Evolutionary conservation across 2,113 vertebrate species (phyloP), one percentile per base, ranked within the genome.

Genomic region (Perognathus longimembris): DNA sequence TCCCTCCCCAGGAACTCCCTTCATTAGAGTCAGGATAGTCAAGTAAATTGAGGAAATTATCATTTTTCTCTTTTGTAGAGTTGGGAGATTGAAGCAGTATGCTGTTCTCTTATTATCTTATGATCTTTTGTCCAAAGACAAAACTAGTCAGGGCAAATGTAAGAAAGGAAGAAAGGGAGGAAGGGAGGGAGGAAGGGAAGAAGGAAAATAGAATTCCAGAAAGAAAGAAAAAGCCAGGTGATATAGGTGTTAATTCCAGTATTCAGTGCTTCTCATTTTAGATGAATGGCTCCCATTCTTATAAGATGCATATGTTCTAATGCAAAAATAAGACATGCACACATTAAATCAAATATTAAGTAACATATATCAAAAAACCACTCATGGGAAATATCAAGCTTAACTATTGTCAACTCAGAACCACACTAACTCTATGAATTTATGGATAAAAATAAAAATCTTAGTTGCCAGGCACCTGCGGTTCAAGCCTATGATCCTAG

Each of bases 81-180:
- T 67, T 54, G 70, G 66, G 71, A 96, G 92, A 95, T 71, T 57
- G 85, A 95, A 81, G 63, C 26, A 34, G 61, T n/a, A 64, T 14
- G 15, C 5, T 76, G 36, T n/a, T 50, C 50, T 54, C 50, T 54
- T 54, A 54, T 54, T 54, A 18, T 54, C 11, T 45, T 45, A 54
- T 54, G 4, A 36, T 22, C 32, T 63, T 85, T 22, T 70, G 42
- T 91, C 57, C 74, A 40, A 79, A 90, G 70, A 73, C 61, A 77
- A 24, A 85, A 34, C 15, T 28, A 21, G 36, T 59, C 40, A 64
- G 45, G 22, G 22, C 59, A 76, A 34, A n/a, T 32, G 21, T 3
- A 42, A 32, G 21, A 28, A 73, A 24, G 24, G 3, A 74, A 34
- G 6, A 8, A 11, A 10, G 5, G 15, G 21, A 3, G 45, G 34